A percentile compares a stretch with the other conserved stretches of the same genome.
phyloP scores from a whole-genome alignment of 35 echinoderm and acorn worm genomes.

The Lytechinus pictus region DNA sequence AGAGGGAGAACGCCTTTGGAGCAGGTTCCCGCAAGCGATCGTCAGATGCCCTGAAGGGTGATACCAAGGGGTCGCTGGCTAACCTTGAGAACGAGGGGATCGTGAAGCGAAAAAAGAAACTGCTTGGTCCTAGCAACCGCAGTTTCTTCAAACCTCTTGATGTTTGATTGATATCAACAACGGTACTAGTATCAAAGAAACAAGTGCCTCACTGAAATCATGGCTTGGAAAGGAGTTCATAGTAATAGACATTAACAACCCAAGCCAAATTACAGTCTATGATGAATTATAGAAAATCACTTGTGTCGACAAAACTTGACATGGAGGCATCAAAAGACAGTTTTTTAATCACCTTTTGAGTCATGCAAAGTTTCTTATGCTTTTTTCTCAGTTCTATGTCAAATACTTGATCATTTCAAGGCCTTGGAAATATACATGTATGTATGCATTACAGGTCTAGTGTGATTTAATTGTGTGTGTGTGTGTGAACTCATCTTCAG shows the following conservation, averaged over 20 bases:
- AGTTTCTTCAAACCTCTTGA: conserved; percentile 82
- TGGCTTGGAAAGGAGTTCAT: not conserved
- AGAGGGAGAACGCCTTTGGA: not conserved
- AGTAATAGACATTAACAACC: no score
- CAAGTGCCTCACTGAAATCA: not conserved
- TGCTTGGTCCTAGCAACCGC: conserved; percentile 55
- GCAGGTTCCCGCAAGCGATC: not conserved
- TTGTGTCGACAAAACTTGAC: no score
- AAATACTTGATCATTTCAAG: not conserved
- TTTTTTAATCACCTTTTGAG: no score
- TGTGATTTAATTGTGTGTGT: not conserved
- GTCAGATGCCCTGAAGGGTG: not conserved
- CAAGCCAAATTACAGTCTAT: no score
- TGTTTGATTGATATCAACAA: not conserved
- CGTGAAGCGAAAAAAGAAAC: conserved; percentile 68
- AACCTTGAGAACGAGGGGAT: conserved; percentile 47
- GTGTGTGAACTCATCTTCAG: not conserved
- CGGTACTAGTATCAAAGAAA: not conserved
- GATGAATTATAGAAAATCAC: no score
- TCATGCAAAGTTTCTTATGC: no score
- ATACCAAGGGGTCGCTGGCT: not conserved
- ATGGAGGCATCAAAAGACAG: no score
- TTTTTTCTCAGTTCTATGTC: no score
- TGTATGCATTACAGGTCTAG: not conserved
- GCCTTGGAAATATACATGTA: not conserved